Conservation (phyloP, 1,140 invertebrate genomes). For the Pogonomyrmex californicus region DNA sequence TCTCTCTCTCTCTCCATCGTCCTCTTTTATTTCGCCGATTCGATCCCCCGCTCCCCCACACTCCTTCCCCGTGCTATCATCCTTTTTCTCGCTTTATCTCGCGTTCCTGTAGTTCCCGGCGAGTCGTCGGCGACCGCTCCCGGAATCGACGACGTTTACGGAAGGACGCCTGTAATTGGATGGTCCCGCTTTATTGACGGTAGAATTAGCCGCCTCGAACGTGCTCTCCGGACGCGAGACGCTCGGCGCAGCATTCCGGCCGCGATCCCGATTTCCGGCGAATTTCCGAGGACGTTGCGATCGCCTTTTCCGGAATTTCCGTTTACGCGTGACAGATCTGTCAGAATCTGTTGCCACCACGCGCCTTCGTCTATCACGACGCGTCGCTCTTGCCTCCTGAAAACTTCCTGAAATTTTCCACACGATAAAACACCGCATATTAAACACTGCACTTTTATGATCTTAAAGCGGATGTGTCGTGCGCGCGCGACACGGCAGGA, state of each 20-base stretch:
- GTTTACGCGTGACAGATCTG: constrained; percentile 35
- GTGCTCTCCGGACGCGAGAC: constrained; percentile 56
- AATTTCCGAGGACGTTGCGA: constrained; percentile 53
- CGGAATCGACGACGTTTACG: constrained; percentile 72
- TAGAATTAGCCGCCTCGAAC: constrained; percentile 72
- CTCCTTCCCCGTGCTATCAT: neutral
- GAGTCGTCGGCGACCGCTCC: constrained; percentile 47
- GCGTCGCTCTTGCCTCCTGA: neutral
- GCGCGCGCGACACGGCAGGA: neutral
- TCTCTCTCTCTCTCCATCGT: neutral
- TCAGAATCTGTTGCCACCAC: neutral
- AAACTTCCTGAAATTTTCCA: constrained; percentile 20
- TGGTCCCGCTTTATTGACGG: constrained; percentile 75
- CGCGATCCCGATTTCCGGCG: constrained; percentile 58
- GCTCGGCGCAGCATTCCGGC: constrained; percentile 42
- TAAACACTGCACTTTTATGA: constrained; percentile 24
- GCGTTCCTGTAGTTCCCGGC: constrained; percentile 61
- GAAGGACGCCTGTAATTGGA: constrained; percentile 74
- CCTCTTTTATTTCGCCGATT: neutral
- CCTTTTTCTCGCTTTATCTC: constrained; percentile 56
- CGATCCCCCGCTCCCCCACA: neutral
- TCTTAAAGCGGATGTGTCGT: constrained; percentile 36
- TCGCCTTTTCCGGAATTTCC: constrained; percentile 51
- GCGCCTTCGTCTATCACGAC: neutral
- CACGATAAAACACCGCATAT: constrained; percentile 33